Base-by-base conservation (phyloP, 2,113 vertebrate species). In the Mustela nigripes region DNA sequence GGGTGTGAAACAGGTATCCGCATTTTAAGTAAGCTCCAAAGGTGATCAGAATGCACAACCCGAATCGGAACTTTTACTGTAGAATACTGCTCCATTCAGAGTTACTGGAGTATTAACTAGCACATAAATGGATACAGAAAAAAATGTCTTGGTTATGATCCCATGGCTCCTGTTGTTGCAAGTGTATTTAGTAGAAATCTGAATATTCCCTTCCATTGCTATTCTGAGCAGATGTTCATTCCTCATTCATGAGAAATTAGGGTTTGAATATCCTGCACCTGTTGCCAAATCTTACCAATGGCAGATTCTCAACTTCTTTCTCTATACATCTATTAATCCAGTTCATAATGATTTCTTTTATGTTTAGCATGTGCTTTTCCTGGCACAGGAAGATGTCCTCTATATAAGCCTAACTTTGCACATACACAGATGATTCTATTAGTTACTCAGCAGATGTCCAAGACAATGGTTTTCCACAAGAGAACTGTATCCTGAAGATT, bases 191-290 rank as follows among this genome's bases (percentile, higher is more conserved):
- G 73, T 67, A 62, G 50, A 71, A 4, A 80, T 96, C 24, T 76
- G 85, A 88, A 45, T 88, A 90, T 87, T 91, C 50, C 78, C n/a
- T 93, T 62, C 26, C 33, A 42, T 67, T 74, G 73, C 71, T 97
- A 94, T 96, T 95, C 83, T 94, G 74, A 96, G 83, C 79, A 97
- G 67, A 89, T 95, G 71, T 93, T 96, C 63, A 42, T 92, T 97
- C 56, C 58, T 97, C 96, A 97, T 96, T 93, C 63, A 96, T 95
- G 84, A 96, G 76, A 97, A 97, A 96, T 96, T 96, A 82, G 53
- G 58, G 28, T 80, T 96, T 96, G 89, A 92, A 95, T 89, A 78
- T 45, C 65, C 87, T 95, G 73, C 56, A 95, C 48, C 69, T 92
- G 83, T 96, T 96, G 90, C 89, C 92, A 97, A 86, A 93, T 96